These are phyloP conservation scores for Erinaceus europaeus DNA, from an alignment of 2,113 vertebrate species.

Conservation along the genomic window DNA sequence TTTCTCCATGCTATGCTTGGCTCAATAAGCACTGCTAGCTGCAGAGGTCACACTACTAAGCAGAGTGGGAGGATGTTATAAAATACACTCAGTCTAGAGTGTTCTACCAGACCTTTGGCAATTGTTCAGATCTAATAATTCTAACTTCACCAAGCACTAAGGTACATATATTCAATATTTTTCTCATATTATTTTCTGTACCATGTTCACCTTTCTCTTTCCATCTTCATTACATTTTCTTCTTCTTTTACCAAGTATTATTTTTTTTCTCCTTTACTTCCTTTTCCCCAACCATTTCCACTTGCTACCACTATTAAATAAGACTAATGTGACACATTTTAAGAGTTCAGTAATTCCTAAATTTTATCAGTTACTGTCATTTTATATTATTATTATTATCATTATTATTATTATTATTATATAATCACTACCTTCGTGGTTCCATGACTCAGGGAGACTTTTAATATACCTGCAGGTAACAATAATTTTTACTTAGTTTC, in stretches of 20 bases:
- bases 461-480: too few relatives aligned
- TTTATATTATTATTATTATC: too few relatives aligned
- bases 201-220: too few relatives aligned
- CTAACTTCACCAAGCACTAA: background rate
- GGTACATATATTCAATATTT: background rate
- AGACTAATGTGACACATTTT: background rate
- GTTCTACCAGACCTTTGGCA: background rate
- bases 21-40: background rate
- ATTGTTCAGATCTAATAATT: background rate
- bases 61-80: background rate
- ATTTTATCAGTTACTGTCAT: background rate
- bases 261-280: background rate
- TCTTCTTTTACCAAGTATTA: background rate
- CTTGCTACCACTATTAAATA: background rate
- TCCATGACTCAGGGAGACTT: too few relatives aligned
- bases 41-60: background rate
- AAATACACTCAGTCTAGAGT: background rate
- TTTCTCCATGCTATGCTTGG: constrained; percentile 46
- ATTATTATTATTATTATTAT: background rate
- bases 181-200: background rate
- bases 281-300: background rate
- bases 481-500: too few relatives aligned
- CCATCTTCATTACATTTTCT: background rate
- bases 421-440: background rate
- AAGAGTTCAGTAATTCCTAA: background rate